Percentiles rank a stretch among this genome's conserved stretches.
phyloP scores from a whole-genome alignment of 2,113 vertebrate species.

The Pseudopipra pipra region DNA sequence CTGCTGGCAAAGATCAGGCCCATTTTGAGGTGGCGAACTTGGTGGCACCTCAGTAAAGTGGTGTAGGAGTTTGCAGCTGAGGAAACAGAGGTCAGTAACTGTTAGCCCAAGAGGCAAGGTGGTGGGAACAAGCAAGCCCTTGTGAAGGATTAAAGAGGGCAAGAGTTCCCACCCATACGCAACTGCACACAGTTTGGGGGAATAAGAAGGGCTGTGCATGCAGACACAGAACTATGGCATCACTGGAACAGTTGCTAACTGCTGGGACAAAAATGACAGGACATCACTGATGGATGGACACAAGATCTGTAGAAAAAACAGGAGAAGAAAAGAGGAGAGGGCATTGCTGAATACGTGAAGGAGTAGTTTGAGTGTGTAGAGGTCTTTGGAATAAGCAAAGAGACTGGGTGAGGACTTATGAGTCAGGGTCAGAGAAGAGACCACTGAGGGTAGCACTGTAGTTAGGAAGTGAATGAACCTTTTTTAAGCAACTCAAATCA shows the following conservation, averaged over 20 bases:
- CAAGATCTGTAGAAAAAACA: not conserved
- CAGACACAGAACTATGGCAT: not conserved
- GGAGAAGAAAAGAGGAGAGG: not conserved
- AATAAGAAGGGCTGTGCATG: not conserved
- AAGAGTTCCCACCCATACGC: fast-evolving
- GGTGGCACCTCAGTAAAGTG: not conserved
- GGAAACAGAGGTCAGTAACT: not conserved
- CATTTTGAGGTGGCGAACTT: not conserved
- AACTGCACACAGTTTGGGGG: not conserved
- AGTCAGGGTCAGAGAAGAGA: not conserved
- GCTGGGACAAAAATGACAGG: not conserved
- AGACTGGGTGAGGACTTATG: not conserved
- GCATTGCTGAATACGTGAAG: not conserved
- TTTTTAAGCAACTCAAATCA: not conserved
- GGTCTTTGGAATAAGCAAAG: not conserved
- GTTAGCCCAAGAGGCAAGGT: not conserved
- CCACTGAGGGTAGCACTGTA: not conserved
- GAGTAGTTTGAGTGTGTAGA: not conserved
- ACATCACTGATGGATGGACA: not conserved
- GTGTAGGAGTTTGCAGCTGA: not conserved
- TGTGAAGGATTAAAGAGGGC: not conserved
- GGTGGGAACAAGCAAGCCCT: not conserved
- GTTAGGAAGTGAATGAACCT: not conserved
- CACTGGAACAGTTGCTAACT: not conserved
- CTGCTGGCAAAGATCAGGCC: not conserved